A percentile compares a stretch with the other conserved stretches of the same genome.
Conservation (phyloP, 2,888 invertebrate species). For the Linyphia triangularis region DNA sequence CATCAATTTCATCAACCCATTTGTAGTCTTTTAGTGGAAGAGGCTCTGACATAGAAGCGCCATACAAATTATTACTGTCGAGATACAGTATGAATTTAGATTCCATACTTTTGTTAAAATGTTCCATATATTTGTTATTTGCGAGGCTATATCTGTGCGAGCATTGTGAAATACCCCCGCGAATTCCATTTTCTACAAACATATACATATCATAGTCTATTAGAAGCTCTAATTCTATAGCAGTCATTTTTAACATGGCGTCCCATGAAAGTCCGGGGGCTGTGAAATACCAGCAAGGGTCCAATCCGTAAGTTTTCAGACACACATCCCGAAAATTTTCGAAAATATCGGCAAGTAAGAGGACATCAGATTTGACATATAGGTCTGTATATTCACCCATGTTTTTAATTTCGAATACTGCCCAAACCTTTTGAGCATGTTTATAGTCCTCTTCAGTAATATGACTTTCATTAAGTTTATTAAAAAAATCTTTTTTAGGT, state of each 20-base stretch:
- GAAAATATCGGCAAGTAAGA: constrained; percentile 78
- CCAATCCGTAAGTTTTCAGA: constrained; percentile 77
- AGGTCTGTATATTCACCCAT: not conserved
- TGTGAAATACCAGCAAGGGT: constrained; percentile 40
- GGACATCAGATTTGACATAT: not conserved
- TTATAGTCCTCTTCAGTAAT: not conserved
- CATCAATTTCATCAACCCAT: constrained; percentile 35
- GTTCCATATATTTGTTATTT: constrained; percentile 4
- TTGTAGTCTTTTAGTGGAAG: constrained; percentile 49
- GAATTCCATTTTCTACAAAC: constrained; percentile 65
- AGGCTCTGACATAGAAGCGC: constrained; percentile 43
- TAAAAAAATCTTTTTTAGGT: not conserved
- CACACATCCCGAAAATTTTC: constrained; percentile 78
- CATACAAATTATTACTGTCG: constrained; percentile 76
- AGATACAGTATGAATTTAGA: constrained; percentile 27
- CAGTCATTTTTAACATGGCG: constrained; percentile 78
- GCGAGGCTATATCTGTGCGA: not conserved
- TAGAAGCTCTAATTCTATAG: constrained; percentile 77
- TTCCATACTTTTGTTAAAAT: not conserved
- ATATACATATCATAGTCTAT: constrained; percentile 77
- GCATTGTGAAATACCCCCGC: constrained; percentile 68
- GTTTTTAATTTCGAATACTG: not conserved
- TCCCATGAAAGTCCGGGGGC: constrained; percentile 78
- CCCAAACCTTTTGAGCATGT: not conserved
- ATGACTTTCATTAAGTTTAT: not conserved